Evolutionary conservation across 1,140 invertebrate genomes (phyloP).

Genomic region (Acromyrmex heyeri): DNA sequence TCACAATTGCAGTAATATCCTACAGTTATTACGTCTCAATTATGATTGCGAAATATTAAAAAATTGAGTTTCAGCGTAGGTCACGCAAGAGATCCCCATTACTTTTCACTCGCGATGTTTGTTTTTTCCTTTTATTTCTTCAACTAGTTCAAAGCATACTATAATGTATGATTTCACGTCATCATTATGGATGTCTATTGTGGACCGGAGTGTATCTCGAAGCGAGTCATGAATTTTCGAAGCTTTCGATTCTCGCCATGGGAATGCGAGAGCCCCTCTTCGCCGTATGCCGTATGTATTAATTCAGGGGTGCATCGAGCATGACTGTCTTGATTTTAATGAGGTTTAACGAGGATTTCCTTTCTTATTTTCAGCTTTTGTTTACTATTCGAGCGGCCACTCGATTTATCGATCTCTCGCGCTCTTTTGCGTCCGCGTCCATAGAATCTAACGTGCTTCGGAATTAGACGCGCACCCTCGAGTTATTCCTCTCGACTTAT

Average conservation of each 20-base stretch:
- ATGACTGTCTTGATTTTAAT: conserved; percentile 52
- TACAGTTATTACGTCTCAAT: background rate
- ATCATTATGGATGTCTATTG: conserved; percentile 44
- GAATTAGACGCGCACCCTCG: conserved; percentile 63
- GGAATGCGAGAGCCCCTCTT: conserved; percentile 24
- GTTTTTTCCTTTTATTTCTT: background rate
- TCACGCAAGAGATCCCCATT: background rate
- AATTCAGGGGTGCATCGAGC: conserved; percentile 51
- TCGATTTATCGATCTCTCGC: conserved; percentile 62
- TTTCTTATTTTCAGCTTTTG: conserved; percentile 63
- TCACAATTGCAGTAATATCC: conserved; percentile 18
- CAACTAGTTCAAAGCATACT: conserved; percentile 10
- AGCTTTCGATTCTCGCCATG: conserved; percentile 45
- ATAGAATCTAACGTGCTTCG: conserved; percentile 51
- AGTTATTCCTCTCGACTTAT: conserved; percentile 38
- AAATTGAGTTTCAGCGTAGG: background rate
- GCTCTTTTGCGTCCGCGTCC: conserved; percentile 13
- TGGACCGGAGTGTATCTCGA: conserved; percentile 29
- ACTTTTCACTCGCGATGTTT: background rate
- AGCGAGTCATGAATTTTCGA: conserved; percentile 59
- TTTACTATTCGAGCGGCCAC: conserved; percentile 49
- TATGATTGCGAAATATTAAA: background rate
- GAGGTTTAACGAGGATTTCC: conserved; percentile 57
- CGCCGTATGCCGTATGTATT: conserved; percentile 9
- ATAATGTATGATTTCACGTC: conserved; percentile 26